A percentile compares a stretch with the other conserved stretches of the same genome.
Conservation (phyloP, 2,113 vertebrate genomes). For the Malurus cyaneus region DNA sequence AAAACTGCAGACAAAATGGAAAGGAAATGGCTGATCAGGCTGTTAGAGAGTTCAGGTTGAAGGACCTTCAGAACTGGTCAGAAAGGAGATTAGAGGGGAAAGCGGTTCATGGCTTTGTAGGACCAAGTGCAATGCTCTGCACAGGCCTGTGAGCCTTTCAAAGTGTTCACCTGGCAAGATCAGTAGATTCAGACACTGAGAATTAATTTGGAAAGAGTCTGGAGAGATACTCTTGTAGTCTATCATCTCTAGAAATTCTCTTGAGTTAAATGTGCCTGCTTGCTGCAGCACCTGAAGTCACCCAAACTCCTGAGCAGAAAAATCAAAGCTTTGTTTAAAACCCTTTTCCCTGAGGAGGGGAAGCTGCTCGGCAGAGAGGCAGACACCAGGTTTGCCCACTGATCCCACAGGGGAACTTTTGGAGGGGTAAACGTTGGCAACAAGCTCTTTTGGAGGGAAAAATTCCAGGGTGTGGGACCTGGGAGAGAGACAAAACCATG, state of each 20-base stretch:
- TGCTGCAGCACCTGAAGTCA: background rate
- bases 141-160: background rate
- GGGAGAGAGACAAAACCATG: background rate
- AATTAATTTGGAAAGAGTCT: background rate
- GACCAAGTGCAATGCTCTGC: background rate
- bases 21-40: conserved; percentile 25
- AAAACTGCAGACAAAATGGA: conserved; percentile 14
- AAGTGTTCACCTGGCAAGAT: background rate
- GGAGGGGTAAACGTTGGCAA: fast-evolving
- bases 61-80: background rate
- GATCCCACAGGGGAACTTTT: background rate
- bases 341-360: background rate
- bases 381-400: background rate
- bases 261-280: background rate
- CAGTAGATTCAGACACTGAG: background rate
- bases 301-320: background rate
- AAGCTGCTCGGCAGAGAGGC: background rate
- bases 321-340: background rate
- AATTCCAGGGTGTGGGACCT: background rate
- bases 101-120: background rate
- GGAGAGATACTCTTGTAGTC: background rate
- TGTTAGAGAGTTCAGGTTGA: conserved; percentile 13
- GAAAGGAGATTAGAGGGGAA: background rate
- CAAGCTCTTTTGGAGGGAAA: background rate
- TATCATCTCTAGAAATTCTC: background rate